Base-by-base conservation (phyloP, 2,888 invertebrate genomes). In the Hydrotaea cyrtoneurina region DNA sequence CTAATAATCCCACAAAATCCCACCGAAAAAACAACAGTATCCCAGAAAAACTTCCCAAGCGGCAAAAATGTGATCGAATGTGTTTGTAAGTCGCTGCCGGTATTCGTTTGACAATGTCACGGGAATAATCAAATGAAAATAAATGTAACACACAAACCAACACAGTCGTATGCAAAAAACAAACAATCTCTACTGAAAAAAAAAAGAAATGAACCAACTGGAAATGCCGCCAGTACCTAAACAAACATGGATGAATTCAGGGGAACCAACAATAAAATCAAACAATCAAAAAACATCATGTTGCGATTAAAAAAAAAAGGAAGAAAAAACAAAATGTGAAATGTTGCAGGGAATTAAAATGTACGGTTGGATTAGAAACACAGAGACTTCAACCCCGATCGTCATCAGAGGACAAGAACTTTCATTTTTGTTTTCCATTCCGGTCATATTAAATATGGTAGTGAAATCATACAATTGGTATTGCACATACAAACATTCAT, bases 1-100 rank as follows among this genome's bases (percentile, higher is more conserved):
- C 26, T 74, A 82, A 77, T 85, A 82, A 85, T 82, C 64, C 3
- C 80, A 77, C 78, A 78, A 78, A 79, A 78, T 76, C 76, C 64
- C 43, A 59, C 31, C 73, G 21, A 74, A 81, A 31, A 69, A 69
- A 69, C 69, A 69, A 69, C 69, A 46, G 39, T 66, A 79, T 53
- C 43, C 46, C 10, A 31, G 46, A 57, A 78, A 83, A 53, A 78
- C 46, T 74, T 66, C 73, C 1, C 64, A 62, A 43, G 17, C 43
- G 46, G 75, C 43, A 71, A 50, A n/a, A 50, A 50, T n/a, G 50
- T 50, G 50, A 50, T 50, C n/a, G 50, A 8, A 50, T n/a, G 50
- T 50, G n/a, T 50, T 50, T 23, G 23, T 66, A 53, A 64, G n/a
- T 36, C 64, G 21, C 2, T 39, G 39, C 36, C 19, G 21, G 55